Conservation (phyloP, 2,113 vertebrate genomes). For the Psilopogon haemacephalus region DNA sequence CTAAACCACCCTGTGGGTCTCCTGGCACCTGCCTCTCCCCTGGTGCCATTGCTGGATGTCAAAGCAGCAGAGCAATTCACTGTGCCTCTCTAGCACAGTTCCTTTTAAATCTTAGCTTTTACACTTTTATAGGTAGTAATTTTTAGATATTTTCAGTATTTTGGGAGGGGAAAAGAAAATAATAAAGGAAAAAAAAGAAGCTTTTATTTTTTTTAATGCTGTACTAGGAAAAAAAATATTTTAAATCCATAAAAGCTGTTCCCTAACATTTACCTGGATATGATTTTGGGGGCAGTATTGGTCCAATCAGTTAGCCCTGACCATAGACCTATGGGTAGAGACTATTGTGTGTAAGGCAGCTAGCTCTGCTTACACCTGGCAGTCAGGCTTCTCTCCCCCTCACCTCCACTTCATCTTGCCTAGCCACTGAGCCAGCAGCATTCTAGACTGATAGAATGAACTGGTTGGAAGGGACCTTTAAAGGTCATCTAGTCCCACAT, state of each 20-base stretch:
- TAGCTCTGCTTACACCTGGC: constrained; percentile 7
- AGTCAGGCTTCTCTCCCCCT: not conserved
- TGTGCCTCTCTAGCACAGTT: constrained; percentile 54
- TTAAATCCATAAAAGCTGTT: constrained; percentile 4
- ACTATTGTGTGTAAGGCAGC: not conserved
- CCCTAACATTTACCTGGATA: not conserved
- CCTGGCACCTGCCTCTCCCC: not conserved
- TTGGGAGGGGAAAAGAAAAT: not conserved
- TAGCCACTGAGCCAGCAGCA: not conserved
- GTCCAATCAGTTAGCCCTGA: not conserved
- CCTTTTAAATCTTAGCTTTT: constrained; percentile 56
- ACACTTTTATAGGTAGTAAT: constrained; percentile 65
- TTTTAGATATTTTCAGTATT: constrained; percentile 68
- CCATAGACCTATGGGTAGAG: not conserved
- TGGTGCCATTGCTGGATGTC: constrained; percentile 53
- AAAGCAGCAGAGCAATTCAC: constrained; percentile 40
- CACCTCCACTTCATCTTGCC: not conserved
- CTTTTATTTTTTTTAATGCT: constrained; percentile 72
- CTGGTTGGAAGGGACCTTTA: no score
- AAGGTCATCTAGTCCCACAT: no score
- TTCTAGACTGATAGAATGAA: not conserved
- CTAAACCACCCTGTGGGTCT: constrained; percentile 31
- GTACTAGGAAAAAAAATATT: constrained; percentile 1
- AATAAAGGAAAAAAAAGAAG: constrained; percentile 33
- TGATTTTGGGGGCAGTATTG: not conserved